Conservation (phyloP, 2,113 vertebrate species). For the Callocephalon fimbriatum region DNA sequence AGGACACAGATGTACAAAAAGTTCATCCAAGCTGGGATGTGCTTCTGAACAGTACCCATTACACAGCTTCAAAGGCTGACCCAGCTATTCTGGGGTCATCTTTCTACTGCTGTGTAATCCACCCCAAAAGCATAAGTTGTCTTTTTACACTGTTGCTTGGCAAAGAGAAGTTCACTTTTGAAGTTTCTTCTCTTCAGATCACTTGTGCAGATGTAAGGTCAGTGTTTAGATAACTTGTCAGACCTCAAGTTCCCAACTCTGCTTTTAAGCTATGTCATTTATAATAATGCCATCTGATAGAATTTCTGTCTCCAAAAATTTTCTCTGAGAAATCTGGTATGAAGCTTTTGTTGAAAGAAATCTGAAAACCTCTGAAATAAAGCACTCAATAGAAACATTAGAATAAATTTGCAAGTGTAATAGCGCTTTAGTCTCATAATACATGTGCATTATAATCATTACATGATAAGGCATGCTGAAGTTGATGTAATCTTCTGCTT, state of each 20-base stretch:
- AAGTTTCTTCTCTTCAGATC: neutral
- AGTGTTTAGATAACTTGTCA: neutral
- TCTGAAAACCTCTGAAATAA: neutral
- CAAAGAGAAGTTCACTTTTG: neutral
- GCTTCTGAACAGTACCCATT: neutral
- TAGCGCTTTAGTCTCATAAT: neutral
- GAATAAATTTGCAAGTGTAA: neutral
- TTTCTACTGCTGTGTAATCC: neutral
- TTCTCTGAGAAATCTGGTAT: neutral
- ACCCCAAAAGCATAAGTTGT: neutral
- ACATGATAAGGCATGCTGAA: neutral
- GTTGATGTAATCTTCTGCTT: neutral
- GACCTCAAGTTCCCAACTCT: neutral
- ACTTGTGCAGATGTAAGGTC: neutral
- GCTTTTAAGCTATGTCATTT: neutral
- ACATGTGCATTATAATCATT: neutral
- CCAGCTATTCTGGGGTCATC: neutral
- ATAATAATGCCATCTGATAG: neutral
- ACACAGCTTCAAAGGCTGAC: neutral
- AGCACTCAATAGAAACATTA: neutral
- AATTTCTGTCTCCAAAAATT: neutral
- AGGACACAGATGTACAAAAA: neutral
- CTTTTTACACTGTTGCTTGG: neutral
- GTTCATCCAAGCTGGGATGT: neutral
- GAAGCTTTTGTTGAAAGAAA: neutral